A percentile compares a stretch with the other conserved stretches of the same genome.
phyloP scores from a whole-genome alignment of 2,888 invertebrate species.

The Phalera bucephala region DNA sequence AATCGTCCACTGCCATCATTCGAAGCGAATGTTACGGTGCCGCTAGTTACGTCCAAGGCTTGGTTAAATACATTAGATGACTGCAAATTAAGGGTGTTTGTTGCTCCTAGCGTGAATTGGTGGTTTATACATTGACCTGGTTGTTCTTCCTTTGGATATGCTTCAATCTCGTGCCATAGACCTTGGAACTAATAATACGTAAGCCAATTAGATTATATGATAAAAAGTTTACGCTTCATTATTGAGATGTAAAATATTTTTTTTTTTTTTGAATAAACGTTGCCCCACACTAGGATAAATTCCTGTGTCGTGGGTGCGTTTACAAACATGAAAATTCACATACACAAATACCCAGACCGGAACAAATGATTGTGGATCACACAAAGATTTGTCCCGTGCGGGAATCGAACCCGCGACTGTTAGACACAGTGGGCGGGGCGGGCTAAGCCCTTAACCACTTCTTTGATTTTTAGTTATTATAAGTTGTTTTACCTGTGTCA shows the following conservation, averaged over 20 bases:
- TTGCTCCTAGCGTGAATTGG: constrained; percentile 15
- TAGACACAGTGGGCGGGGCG: too few relatives aligned
- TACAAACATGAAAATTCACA: too few relatives aligned
- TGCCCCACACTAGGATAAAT: too few relatives aligned
- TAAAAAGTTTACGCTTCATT: not conserved
- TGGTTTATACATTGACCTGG: constrained; percentile 37
- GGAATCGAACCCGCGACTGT: too few relatives aligned
- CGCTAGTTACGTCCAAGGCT: constrained; percentile 24
- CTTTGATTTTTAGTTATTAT: too few relatives aligned
- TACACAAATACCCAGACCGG: too few relatives aligned
- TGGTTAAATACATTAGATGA: constrained; percentile 33
- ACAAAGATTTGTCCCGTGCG: too few relatives aligned
- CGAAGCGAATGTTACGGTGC: constrained; percentile 16
- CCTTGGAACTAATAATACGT: constrained; percentile 24
- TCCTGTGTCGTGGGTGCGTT: too few relatives aligned
- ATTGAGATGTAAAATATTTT: too few relatives aligned
- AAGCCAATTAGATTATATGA: not conserved
- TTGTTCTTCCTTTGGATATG: constrained; percentile 35
- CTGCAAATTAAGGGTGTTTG: constrained; percentile 19
- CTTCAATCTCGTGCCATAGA: constrained; percentile 35
- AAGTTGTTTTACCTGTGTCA: constrained; percentile 19
- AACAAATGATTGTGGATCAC: too few relatives aligned
- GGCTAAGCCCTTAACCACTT: too few relatives aligned
- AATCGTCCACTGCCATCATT: constrained; percentile 21
- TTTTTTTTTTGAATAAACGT: too few relatives aligned